These are phyloP conservation scores for Eulemur mongoz DNA, from an alignment of 2,797 vertebrate genomes.

Conservation along the genomic window DNA sequence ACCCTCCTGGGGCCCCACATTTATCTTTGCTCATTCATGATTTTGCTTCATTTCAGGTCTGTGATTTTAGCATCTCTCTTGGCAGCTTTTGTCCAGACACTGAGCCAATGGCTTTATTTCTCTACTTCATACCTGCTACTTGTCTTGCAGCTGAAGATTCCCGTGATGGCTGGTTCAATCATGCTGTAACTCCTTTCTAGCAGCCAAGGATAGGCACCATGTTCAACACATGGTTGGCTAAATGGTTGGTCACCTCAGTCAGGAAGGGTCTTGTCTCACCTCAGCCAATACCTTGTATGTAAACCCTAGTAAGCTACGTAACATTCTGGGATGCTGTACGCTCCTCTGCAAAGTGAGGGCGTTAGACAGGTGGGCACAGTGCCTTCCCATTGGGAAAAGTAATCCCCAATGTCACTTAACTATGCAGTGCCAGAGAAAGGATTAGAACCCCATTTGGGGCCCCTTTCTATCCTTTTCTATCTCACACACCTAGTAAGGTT, in stretches of 20 bases:
- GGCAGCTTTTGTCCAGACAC: neutral
- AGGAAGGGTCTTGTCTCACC: neutral
- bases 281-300: neutral
- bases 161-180: neutral
- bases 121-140: neutral
- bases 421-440: neutral
- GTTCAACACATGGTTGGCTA: neutral
- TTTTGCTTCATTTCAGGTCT: neutral
- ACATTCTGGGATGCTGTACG: neutral
- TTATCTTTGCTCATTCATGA: neutral
- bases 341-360: neutral
- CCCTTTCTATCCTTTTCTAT: neutral
- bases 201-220: neutral
- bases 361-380: neutral
- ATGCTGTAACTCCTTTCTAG: neutral
- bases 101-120: neutral
- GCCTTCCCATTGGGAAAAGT: neutral
- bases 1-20: neutral
- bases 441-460: neutral
- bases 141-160: neutral
- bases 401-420: neutral
- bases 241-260: neutral
- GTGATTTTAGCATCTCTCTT: neutral
- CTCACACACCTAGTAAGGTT: neutral
- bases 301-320: neutral